phyloP scores from a whole-genome alignment of 2,797 vertebrate species.

The Melanotaenia trifasciata region DNA sequence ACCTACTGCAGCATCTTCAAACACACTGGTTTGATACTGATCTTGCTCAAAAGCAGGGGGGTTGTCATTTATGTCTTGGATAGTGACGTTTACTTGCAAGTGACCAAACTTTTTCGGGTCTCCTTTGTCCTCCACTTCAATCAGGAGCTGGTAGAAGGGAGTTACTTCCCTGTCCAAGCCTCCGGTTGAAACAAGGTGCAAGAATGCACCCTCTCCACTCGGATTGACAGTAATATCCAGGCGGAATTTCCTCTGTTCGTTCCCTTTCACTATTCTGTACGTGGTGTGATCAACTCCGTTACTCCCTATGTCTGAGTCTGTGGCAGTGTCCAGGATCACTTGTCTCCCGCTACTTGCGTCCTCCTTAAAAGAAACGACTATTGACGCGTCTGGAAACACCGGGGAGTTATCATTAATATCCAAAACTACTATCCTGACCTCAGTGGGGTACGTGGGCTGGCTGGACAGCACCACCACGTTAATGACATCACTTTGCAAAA shows the following conservation, averaged over 20 bases:
- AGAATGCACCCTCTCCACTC: slow-evolving; percentile 96
- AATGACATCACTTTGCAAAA: slow-evolving; percentile 90
- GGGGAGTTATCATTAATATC: slow-evolving; percentile 98
- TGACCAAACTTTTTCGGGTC: slow-evolving; percentile 91
- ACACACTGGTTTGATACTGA: slow-evolving; percentile 90
- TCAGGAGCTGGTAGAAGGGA: slow-evolving; percentile 91
- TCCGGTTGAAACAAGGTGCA: slow-evolving; percentile 94
- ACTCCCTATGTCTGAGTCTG: slow-evolving; percentile 93
- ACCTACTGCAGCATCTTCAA: slow-evolving; percentile 91
- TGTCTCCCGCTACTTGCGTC: slow-evolving; percentile 95
- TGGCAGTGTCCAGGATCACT: slow-evolving; percentile 97
- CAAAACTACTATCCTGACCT: slow-evolving; percentile 93
- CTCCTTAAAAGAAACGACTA: slow-evolving; percentile 96
- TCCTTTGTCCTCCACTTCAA: slow-evolving; percentile 97
- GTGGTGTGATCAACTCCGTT: slow-evolving; percentile 97
- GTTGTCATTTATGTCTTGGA: slow-evolving; percentile 98
- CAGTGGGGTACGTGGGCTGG: slow-evolving; percentile 96
- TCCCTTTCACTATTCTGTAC: slow-evolving; percentile 93
- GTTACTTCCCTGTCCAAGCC: slow-evolving; percentile 93
- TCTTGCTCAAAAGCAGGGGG: slow-evolving; percentile 90
- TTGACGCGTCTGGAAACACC: slow-evolving; percentile 93
- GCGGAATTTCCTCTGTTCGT: slow-evolving; percentile 92
- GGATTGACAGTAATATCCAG: slow-evolving; percentile 98
- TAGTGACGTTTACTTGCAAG: slow-evolving; percentile 95
- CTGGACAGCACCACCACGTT: slow-evolving; percentile 98